A percentile compares a stretch with the other conserved stretches of the same genome.
Evolutionary conservation across 2,797 vertebrate genomes (phyloP).

Genomic region (Cirrhinus molitorella): DNA sequence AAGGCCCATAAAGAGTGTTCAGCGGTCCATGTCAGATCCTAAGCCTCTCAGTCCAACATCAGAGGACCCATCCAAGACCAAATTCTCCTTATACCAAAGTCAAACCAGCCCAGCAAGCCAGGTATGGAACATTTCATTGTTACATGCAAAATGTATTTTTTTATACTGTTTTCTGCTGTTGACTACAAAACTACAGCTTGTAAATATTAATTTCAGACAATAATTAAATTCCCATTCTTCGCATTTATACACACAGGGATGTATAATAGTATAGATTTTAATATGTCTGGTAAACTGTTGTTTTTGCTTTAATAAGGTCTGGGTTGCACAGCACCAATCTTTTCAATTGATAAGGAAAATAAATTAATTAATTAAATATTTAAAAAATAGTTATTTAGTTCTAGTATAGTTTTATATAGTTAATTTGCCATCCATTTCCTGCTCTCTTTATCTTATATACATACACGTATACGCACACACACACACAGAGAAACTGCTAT

Average conservation of each 20-base stretch:
- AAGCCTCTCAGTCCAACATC: slow-evolving; percentile 99
- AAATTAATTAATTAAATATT: neutral
- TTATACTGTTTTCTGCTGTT: neutral
- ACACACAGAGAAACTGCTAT: slow-evolving; percentile 56
- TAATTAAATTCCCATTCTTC: neutral
- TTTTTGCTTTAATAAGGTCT: neutral
- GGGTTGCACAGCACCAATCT: neutral
- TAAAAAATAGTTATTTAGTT: neutral
- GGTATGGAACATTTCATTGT: slow-evolving; percentile 78
- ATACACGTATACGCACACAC: slow-evolving; percentile 19
- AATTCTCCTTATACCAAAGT: slow-evolving; percentile 95
- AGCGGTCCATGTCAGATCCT: slow-evolving; percentile 97
- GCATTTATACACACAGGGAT: neutral
- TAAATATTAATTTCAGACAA: neutral
- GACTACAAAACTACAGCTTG: neutral
- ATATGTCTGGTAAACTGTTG: neutral
- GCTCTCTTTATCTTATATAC: slow-evolving; percentile 33
- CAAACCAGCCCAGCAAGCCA: slow-evolving; percentile 90
- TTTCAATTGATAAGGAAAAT: no score
- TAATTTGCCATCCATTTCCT: neutral
- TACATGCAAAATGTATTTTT: neutral
- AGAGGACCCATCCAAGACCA: slow-evolving; percentile 91
- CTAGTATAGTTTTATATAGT: neutral
- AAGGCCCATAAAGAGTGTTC: slow-evolving; percentile 96
- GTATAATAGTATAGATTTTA: neutral